phyloP scores from a whole-genome alignment of 2,113 vertebrate genomes.

The Otocyon megalotis region DNA sequence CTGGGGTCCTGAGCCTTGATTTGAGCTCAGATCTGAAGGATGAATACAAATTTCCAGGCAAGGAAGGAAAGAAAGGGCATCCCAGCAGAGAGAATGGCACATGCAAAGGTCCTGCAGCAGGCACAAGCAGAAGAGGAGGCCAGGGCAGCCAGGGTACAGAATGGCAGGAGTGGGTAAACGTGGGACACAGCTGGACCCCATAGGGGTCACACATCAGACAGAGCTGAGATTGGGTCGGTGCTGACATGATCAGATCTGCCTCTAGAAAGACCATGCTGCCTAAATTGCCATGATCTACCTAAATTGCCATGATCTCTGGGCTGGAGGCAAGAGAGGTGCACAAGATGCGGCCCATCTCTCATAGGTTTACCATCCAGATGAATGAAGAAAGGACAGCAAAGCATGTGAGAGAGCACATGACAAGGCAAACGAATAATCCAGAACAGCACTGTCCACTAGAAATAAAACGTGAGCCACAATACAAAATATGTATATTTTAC shows the following conservation, averaged over 20 bases:
- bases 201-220: background rate
- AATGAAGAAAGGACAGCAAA: background rate
- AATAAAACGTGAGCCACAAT: background rate
- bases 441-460: background rate
- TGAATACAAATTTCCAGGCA: background rate
- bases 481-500: rapidly evolving
- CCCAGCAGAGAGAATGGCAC: background rate
- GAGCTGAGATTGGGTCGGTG: background rate
- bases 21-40: background rate
- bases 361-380: background rate
- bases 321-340: background rate
- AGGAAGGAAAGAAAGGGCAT: background rate
- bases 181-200: rapidly evolving
- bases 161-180: no score
- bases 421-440: rapidly evolving
- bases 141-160: background rate
- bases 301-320: no score
- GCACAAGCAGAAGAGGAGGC: background rate
- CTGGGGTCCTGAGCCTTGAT: background rate
- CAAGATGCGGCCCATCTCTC: background rate
- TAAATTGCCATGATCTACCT: no score
- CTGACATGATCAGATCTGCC: background rate
- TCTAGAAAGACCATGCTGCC: background rate
- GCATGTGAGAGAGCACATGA: background rate
- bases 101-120: background rate